Conservation (phyloP, 2,888 invertebrate species). For the Stratiomys singularior region DNA sequence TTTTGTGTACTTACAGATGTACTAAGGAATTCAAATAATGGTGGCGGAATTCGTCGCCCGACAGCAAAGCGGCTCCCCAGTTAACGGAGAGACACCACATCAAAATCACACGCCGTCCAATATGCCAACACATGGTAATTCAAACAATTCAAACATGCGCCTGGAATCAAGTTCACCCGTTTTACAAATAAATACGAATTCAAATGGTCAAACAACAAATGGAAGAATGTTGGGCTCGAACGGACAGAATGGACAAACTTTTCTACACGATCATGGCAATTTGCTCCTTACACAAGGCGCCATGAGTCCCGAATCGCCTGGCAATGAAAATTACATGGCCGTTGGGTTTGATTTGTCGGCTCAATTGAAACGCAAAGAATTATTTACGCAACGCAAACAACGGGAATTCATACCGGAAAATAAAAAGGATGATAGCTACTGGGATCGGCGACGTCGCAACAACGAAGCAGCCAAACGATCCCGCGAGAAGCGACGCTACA, state of each 20-base stretch:
- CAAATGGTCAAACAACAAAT: conserved; percentile 47
- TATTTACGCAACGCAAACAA: conserved; percentile 91
- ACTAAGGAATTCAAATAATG: conserved; percentile 75
- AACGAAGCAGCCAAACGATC: conserved; percentile 98
- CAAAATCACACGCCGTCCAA: conserved; percentile 66
- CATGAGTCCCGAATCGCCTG: conserved; percentile 39
- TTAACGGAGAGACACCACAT: conserved; percentile 74
- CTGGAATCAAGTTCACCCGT: conserved; percentile 55
- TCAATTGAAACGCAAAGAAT: conserved; percentile 77
- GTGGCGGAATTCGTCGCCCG: conserved; percentile 87
- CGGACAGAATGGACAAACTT: neutral
- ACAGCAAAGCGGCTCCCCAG: conserved; percentile 76
- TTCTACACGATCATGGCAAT: conserved; percentile 25
- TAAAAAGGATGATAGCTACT: conserved; percentile 97
- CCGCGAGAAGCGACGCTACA: conserved; percentile 94
- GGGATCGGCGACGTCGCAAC: conserved; percentile 95
- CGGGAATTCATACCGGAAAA: conserved; percentile 96
- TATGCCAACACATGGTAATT: conserved; percentile 55
- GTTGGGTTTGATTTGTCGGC: conserved; percentile 53
- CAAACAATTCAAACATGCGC: conserved; percentile 56
- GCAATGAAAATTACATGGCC: conserved; percentile 29
- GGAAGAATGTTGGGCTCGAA: neutral
- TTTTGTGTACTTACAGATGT: conserved; percentile 52
- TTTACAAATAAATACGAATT: conserved; percentile 67
- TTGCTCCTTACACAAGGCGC: conserved; percentile 19